phyloP scores from a whole-genome alignment of 2,888 invertebrate species.

The Agonopterix subpropinquella region DNA sequence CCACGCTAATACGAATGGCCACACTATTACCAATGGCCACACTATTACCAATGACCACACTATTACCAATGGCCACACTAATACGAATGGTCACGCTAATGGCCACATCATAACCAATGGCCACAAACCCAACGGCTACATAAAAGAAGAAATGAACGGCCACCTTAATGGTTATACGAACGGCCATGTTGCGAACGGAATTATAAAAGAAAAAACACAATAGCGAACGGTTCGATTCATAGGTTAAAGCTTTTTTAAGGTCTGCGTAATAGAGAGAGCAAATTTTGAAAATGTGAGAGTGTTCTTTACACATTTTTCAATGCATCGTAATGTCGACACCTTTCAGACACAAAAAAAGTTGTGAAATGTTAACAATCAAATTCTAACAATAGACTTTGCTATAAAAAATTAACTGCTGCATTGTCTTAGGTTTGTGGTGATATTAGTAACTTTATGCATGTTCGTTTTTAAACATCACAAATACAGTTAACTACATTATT shows the following conservation, averaged over 20 bases:
- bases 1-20: conserved; percentile 24
- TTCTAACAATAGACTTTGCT: too few species aligned
- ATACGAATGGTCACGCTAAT: conserved; percentile 28
- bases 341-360: too few species aligned
- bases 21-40: conserved; percentile 22
- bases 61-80: conserved; percentile 23
- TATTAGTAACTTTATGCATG: too few species aligned
- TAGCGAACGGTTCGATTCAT: conserved; percentile 22
- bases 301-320: background rate
- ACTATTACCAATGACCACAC: conserved; percentile 18
- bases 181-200: conserved; percentile 24
- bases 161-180: conserved; percentile 20
- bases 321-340: too few species aligned
- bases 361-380: too few species aligned
- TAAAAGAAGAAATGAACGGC: background rate
- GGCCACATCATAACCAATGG: conserved; percentile 16
- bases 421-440: too few species aligned
- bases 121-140: conserved; percentile 18
- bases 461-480: too few species aligned
- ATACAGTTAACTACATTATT: too few species aligned
- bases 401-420: too few species aligned
- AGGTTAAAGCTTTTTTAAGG: background rate
- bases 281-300: background rate
- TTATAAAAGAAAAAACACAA: conserved; percentile 57
- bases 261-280: background rate